Conservation (phyloP, 2,888 invertebrate genomes). For the Microplitis deprimator region DNA sequence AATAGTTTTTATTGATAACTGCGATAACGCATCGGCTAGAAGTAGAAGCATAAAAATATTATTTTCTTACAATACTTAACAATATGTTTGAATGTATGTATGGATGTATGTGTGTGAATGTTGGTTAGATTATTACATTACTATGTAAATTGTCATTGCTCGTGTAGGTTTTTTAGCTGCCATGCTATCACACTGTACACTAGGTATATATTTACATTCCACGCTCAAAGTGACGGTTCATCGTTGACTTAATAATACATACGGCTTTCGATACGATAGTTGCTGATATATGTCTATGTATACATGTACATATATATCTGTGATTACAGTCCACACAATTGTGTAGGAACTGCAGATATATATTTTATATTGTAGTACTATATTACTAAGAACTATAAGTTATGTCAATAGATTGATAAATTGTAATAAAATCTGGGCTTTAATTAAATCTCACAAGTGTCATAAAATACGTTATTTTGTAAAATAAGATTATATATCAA, state of each 20-base stretch:
- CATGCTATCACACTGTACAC: not conserved
- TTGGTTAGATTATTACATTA: not conserved
- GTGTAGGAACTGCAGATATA: not conserved
- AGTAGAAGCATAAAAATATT: too few species aligned
- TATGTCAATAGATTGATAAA: not conserved
- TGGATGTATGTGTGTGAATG: not conserved
- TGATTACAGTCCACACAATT: slow-evolving; percentile 1
- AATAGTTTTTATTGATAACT: too few species aligned
- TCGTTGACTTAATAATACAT: slow-evolving; percentile 10
- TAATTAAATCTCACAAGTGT: not conserved
- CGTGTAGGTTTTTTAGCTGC: not conserved
- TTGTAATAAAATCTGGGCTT: not conserved
- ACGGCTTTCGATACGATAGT: not conserved
- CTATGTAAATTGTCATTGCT: not conserved
- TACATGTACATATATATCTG: not conserved
- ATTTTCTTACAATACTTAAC: too few species aligned
- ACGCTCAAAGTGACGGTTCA: slow-evolving; percentile 7
- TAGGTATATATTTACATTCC: slow-evolving; percentile 19
- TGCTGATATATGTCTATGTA: not conserved
- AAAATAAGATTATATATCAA: too few species aligned
- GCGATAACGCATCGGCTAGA: too few species aligned
- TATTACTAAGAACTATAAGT: not conserved
- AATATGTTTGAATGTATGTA: too few species aligned
- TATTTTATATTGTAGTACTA: too few species aligned
- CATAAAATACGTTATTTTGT: too few species aligned